Percentiles rank a stretch among this genome's conserved stretches.
Evolutionary conservation across 1,140 invertebrate species (phyloP).

Genomic region (Meloidogyne floridensis): DNA sequence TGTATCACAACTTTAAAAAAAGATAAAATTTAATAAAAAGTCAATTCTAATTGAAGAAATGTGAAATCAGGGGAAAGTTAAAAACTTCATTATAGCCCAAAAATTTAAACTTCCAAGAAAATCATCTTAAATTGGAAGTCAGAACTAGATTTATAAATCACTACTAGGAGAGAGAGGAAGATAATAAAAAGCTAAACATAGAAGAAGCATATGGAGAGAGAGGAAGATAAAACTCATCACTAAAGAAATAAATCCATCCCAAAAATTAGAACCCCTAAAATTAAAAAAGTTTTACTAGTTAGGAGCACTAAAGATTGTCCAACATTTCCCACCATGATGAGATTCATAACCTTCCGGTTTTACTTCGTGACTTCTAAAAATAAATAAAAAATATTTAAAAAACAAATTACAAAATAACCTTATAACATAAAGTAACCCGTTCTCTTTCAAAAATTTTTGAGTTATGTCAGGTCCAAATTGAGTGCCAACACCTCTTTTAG

Average conservation of each 20-base stretch:
- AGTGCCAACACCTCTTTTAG: constrained; percentile 93
- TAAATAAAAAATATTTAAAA: constrained; percentile 9
- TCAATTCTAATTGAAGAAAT: too few relatives aligned
- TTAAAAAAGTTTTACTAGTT: constrained; percentile 23
- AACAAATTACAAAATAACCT: constrained; percentile 40
- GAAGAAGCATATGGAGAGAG: too few relatives aligned
- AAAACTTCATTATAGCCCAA: too few relatives aligned
- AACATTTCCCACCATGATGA: constrained; percentile 84
- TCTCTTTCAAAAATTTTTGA: constrained; percentile 72
- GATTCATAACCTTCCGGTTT: constrained; percentile 94
- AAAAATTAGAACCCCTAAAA: too few relatives aligned
- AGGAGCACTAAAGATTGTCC: constrained; percentile 41
- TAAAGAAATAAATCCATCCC: too few relatives aligned
- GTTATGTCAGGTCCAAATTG: constrained; percentile 99
- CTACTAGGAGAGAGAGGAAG: too few relatives aligned
- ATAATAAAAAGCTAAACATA: too few relatives aligned
- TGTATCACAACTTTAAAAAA: constrained; percentile 29
- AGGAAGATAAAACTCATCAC: too few relatives aligned
- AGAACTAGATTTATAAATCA: too few relatives aligned
- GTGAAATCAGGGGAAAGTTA: too few relatives aligned
- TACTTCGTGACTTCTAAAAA: constrained; percentile 87
- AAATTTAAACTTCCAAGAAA: too few relatives aligned
- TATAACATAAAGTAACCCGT: constrained; percentile 61
- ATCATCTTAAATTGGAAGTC: too few relatives aligned
- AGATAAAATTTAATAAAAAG: background rate